Evolutionary conservation across 2,888 invertebrate species (phyloP).

Genomic region (Oscheius sp.): DNA sequence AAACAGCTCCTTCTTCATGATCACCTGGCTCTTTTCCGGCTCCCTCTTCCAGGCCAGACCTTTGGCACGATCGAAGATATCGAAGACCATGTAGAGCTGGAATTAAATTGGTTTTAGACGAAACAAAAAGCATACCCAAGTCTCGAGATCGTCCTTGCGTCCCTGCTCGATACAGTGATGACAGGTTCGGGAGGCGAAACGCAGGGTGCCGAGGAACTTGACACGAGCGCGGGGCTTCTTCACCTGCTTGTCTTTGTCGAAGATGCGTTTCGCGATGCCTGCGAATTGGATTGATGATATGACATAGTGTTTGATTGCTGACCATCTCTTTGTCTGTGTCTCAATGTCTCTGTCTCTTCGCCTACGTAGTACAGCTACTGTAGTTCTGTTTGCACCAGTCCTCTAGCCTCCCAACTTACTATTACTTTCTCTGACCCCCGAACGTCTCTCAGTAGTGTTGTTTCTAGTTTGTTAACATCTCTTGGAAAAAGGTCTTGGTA

Average conservation of each 20-base stretch:
- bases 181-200: constrained; percentile 51
- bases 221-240: constrained; percentile 41
- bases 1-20: constrained; percentile 7
- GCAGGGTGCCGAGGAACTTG: constrained; percentile 54
- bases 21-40: constrained; percentile 11
- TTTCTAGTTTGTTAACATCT: too few species aligned
- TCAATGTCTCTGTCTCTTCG: too few species aligned
- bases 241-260: constrained; percentile 18
- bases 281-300: neutral
- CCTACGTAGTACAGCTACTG: too few species aligned
- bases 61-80: constrained; percentile 45
- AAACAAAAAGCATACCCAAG: constrained; percentile 32
- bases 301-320: neutral
- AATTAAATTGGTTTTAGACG: too few species aligned
- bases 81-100: constrained; percentile 46
- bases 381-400: too few species aligned
- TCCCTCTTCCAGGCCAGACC: constrained; percentile 50
- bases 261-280: constrained; percentile 17
- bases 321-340: neutral
- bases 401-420: too few species aligned
- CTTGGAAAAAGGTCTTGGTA: too few species aligned
- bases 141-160: constrained; percentile 54
- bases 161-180: constrained; percentile 52
- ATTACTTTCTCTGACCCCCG: too few species aligned
- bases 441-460: too few species aligned